Percentiles rank a stretch among this genome's conserved stretches.
These are phyloP conservation scores for Paramormyrops hopkinsi DNA, from an alignment of 2,797 vertebrate genomes.

Conservation along the genomic window DNA sequence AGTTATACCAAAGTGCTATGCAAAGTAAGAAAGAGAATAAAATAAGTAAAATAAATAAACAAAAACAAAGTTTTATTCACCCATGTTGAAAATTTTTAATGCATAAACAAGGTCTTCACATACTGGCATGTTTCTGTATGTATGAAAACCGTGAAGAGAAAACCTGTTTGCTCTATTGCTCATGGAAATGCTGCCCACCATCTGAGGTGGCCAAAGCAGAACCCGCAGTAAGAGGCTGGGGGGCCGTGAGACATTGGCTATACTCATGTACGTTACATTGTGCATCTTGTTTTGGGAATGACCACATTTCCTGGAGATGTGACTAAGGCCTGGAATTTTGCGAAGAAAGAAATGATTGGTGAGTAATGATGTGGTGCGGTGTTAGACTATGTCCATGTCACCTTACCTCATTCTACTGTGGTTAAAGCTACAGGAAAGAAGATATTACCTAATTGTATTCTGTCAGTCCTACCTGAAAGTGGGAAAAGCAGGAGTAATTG, in stretches of 20 bases:
- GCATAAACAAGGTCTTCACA: background rate
- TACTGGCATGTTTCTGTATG: background rate
- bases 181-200: background rate
- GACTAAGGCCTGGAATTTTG: background rate
- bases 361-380: background rate
- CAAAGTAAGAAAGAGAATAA: background rate
- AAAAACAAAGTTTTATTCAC: background rate
- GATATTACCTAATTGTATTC: background rate
- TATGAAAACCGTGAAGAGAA: background rate
- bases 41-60: background rate
- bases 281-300: background rate
- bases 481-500: background rate
- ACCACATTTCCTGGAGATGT: background rate
- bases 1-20: background rate
- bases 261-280: background rate
- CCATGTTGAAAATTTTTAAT: background rate
- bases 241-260: background rate
- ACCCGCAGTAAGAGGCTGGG: background rate
- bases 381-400: background rate
- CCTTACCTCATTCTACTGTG: background rate
- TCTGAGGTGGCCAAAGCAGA: background rate
- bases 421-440: background rate
- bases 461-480: background rate
- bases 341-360: background rate
- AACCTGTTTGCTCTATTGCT: background rate